Evolutionary conservation across 2,797 vertebrate genomes (phyloP), one percentile per base, ranked within the genome.

Genomic region (Pygocentrus nattereri): DNA sequence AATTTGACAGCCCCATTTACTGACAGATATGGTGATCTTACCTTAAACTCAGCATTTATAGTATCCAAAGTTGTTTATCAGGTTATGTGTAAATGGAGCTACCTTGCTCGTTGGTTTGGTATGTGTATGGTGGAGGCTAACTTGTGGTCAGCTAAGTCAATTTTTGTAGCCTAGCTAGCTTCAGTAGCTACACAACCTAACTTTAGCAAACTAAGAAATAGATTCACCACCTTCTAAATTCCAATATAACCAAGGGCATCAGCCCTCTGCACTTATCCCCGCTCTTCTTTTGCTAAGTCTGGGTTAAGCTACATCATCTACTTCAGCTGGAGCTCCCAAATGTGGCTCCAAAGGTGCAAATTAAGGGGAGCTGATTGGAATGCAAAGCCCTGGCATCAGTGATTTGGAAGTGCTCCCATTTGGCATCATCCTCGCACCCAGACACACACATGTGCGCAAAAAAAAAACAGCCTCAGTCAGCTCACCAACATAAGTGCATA

Each of bases 231-330:
- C 41, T 44, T 44, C 41, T 41, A 44, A 44, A 11, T 44, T 44
- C 41, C 41, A 11, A 10, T 10, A 10, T 44, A 44, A 12, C 41
- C 44, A 41, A 44, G 8, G 41, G 41, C 41, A 44, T 2, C 6
- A 44, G 41, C 41, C 41, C 41, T 12, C 10, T 44, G 21, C 15
- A 56, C n/a, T 89, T 88, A 90, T 90, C 93, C 12, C 81, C 76
- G 79, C 56, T 85, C 77, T 86, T 56, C 25, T 79, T 10, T 68
- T 23, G 21, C 65, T 44, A 23, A 44, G 12, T 38, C 1, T 79
- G 49, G 58, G 38, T 85, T 73, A 72, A 83, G n/a, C 49, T 70
- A 15, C 83, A 83, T 64, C 83, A 78, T 71, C 54, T 74, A 79
- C 75, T 74, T 79, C 79, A 78, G 76, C 67, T 87, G 73, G 72